Conservation (phyloP, 2,797 vertebrate species). For the Pseudomugil gertrudae region DNA sequence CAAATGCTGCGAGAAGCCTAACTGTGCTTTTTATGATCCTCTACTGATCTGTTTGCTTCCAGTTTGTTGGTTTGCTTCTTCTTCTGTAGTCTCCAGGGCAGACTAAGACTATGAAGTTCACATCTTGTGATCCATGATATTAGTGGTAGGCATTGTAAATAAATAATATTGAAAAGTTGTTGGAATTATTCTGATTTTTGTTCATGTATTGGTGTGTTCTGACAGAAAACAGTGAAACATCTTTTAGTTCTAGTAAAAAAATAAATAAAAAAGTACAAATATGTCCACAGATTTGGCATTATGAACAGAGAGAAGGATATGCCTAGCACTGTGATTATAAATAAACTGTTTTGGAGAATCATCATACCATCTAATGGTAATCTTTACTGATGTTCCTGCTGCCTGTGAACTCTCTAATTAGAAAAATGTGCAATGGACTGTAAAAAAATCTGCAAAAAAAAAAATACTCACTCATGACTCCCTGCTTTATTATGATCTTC, state of each 20-base stretch:
- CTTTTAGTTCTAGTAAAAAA: neutral
- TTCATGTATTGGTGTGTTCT: too few relatives aligned
- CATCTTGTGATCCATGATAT: too few relatives aligned
- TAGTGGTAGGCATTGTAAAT: too few relatives aligned
- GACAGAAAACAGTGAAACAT: neutral
- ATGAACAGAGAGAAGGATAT: slow-evolving; percentile 24
- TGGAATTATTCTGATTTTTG: neutral
- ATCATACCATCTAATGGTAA: slow-evolving; percentile 48
- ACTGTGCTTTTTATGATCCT: too few relatives aligned
- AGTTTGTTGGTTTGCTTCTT: too few relatives aligned
- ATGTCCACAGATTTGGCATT: neutral
- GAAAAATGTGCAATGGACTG: slow-evolving; percentile 28
- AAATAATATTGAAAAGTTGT: neutral
- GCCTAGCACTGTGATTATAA: slow-evolving; percentile 44
- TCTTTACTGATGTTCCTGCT: slow-evolving; percentile 45
- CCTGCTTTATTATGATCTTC: neutral
- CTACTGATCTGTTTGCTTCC: too few relatives aligned
- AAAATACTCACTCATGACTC: slow-evolving; percentile 22
- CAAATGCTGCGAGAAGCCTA: too few relatives aligned
- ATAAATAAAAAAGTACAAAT: neutral
- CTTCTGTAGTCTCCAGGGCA: too few relatives aligned
- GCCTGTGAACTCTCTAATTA: slow-evolving; percentile 52
- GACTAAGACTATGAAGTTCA: too few relatives aligned
- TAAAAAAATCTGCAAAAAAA: slow-evolving; percentile 32
- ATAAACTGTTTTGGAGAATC: slow-evolving; percentile 46